Evolutionary conservation across 1,140 invertebrate species (phyloP).

Genomic region (Zaprionus tsacasi): DNA sequence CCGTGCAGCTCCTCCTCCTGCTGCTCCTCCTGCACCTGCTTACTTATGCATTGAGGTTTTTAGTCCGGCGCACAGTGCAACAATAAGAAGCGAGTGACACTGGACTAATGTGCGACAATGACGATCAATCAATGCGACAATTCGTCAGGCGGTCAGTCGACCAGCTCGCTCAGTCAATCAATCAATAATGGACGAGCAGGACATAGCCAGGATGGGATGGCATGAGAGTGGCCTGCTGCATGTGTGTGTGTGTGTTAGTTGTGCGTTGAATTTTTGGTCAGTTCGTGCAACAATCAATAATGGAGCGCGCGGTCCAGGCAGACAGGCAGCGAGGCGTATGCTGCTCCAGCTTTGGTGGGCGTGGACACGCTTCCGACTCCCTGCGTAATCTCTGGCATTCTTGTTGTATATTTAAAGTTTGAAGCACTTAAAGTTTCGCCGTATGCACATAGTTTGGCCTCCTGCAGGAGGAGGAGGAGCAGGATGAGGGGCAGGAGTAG

Average conservation of each 20-base stretch:
- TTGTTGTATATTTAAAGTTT: conserved; percentile 4
- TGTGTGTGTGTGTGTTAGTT: conserved; percentile 41
- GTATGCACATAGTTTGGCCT: conserved; percentile 19
- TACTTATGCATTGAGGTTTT: conserved; percentile 6
- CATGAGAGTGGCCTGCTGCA: background rate
- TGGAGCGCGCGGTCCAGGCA: background rate
- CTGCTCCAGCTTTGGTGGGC: background rate
- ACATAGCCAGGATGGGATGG: background rate
- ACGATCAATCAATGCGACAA: conserved; percentile 65
- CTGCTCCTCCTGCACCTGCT: background rate
- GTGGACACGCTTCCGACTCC: background rate
- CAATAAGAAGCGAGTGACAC: conserved; percentile 20
- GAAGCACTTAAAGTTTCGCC: conserved; percentile 44
- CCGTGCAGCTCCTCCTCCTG: background rate
- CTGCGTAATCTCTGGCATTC: conserved; percentile 21
- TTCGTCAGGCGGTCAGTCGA: conserved; percentile 66
- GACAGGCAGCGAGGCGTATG: conserved; percentile 38
- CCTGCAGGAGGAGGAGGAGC: too few species aligned
- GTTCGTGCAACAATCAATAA: conserved; percentile 69
- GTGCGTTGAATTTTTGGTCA: conserved; percentile 35
- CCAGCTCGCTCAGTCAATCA: conserved; percentile 59
- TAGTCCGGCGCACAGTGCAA: background rate
- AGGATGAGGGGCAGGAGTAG: background rate
- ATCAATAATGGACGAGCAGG: conserved; percentile 51
- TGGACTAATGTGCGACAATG: conserved; percentile 41